Conservation (phyloP, 1,140 invertebrate genomes). For the Cyclargus thomasi region DNA sequence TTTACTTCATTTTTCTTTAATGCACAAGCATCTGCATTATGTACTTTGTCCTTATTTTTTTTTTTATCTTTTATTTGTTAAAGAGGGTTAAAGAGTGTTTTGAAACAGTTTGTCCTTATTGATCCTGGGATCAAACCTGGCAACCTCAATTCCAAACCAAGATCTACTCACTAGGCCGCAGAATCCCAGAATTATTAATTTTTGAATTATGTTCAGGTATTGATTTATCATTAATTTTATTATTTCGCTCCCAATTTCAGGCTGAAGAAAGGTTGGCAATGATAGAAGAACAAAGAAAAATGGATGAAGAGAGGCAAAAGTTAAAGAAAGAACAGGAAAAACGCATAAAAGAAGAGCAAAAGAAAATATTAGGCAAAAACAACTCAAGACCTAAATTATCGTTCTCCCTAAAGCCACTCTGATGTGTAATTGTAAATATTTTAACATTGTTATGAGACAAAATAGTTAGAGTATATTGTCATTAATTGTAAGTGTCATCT, state of each 20-base stretch:
- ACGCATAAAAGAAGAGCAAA: slow-evolving; percentile 94
- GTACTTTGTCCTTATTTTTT: too few relatives aligned
- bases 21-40: too few relatives aligned
- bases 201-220: too few relatives aligned
- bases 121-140: too few relatives aligned
- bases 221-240: too few relatives aligned
- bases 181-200: neutral
- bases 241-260: slow-evolving; percentile 70
- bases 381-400: slow-evolving; percentile 96
- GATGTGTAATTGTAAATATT: slow-evolving; percentile 67
- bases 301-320: slow-evolving; percentile 95
- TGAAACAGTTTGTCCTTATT: too few relatives aligned
- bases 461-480: neutral
- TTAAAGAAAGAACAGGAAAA: slow-evolving; percentile 95
- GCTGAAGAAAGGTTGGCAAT: slow-evolving; percentile 96
- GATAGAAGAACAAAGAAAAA: slow-evolving; percentile 96
- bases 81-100: too few relatives aligned
- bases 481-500: slow-evolving; percentile 9
- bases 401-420: slow-evolving; percentile 90
- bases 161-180: too few relatives aligned
- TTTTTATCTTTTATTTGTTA: too few relatives aligned
- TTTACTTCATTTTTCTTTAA: too few relatives aligned
- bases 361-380: slow-evolving; percentile 97
- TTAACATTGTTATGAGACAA: slow-evolving; percentile 17
- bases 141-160: too few relatives aligned